A percentile compares a stretch with the other conserved stretches of the same genome.
phyloP scores from a whole-genome alignment of 2,797 vertebrate genomes.

The Chanos chanos region DNA sequence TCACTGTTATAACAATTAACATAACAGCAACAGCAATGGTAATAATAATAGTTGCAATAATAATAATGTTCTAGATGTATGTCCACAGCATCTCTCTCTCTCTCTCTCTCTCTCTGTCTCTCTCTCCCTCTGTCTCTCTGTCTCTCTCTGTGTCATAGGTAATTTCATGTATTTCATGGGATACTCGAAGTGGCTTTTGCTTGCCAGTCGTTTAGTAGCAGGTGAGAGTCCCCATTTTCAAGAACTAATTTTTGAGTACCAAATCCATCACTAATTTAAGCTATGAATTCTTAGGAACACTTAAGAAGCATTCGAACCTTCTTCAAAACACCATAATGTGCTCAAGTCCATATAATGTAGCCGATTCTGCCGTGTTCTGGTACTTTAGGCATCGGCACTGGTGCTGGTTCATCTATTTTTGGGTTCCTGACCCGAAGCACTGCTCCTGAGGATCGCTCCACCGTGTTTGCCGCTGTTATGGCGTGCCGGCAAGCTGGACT shows the following conservation, averaged over 20 bases:
- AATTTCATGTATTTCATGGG: conserved; percentile 85
- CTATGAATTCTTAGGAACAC: too few relatives aligned
- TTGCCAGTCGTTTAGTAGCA: conserved; percentile 79
- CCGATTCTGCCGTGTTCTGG: not conserved
- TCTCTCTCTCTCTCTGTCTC: too few relatives aligned
- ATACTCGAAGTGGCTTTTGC: conserved; percentile 80
- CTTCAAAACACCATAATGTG: too few relatives aligned
- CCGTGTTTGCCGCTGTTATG: conserved; percentile 80
- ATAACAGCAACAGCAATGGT: too few relatives aligned
- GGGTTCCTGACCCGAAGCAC: conserved; percentile 75
- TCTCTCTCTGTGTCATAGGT: conserved; percentile 62
- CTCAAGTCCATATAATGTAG: too few relatives aligned
- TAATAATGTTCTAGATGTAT: not conserved
- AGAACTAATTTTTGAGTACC: too few relatives aligned
- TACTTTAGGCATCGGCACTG: conserved; percentile 73
- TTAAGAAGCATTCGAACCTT: too few relatives aligned
- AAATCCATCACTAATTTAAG: too few relatives aligned
- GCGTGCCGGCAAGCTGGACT: conserved; percentile 81
- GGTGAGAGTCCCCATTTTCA: conserved; percentile 57
- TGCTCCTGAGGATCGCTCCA: conserved; percentile 68
- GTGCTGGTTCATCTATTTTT: conserved; percentile 80
- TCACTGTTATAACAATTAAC: too few relatives aligned
- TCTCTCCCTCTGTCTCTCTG: not conserved
- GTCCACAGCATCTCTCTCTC: too few relatives aligned
- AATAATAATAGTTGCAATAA: not conserved